Evolutionary conservation across 2,888 invertebrate species (phyloP).

Genomic region (Rhagium mordax): DNA sequence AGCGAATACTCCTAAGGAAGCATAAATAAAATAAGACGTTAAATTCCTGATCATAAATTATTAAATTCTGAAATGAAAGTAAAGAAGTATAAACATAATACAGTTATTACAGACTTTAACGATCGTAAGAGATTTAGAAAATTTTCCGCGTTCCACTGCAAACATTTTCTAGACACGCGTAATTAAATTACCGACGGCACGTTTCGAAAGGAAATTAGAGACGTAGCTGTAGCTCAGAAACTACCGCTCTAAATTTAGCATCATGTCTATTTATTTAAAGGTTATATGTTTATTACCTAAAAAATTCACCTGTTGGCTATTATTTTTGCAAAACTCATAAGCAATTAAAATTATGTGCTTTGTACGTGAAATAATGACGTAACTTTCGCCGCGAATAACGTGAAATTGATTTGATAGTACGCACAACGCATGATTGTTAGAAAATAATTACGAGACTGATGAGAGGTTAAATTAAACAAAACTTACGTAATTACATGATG

Average conservation of each 20-base stretch:
- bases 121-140: slow-evolving; percentile 1
- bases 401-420: not conserved
- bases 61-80: not conserved
- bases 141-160: slow-evolving; percentile 5
- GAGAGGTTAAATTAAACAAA: not conserved
- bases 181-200: slow-evolving; percentile 3
- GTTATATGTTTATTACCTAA: slow-evolving; percentile 31
- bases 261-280: slow-evolving; percentile 34
- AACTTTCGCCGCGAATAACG: not conserved
- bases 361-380: not conserved
- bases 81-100: not conserved
- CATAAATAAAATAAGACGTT: not conserved
- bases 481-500: not conserved
- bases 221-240: slow-evolving; percentile 1
- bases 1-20: too few relatives aligned
- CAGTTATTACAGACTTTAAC: slow-evolving; percentile 12
- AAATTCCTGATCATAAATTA: not conserved
- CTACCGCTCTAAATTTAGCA: slow-evolving; percentile 31
- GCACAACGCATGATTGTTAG: not conserved
- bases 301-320: slow-evolving; percentile 37
- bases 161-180: slow-evolving; percentile 8
- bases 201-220: slow-evolving; percentile 25
- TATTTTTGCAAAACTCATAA: slow-evolving; percentile 3
- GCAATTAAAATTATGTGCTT: not conserved
- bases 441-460: not conserved